phyloP scores from a whole-genome alignment of 2,113 vertebrate species.

The Rana temporaria region DNA sequence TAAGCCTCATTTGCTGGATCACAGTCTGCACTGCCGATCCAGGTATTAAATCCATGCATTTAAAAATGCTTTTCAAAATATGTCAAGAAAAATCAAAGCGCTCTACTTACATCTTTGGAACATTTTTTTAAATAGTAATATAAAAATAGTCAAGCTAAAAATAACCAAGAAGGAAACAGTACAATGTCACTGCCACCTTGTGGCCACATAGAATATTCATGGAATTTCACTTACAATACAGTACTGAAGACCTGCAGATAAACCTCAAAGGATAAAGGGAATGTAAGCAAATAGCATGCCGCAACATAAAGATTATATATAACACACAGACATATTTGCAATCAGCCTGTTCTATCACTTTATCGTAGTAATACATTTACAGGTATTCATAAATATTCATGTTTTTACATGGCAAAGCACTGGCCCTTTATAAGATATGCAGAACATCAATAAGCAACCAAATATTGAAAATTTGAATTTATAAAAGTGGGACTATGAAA shows the following conservation, averaged over 20 bases:
- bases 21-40: no score
- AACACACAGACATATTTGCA: background rate
- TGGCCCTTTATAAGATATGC: no score
- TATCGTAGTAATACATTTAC: no score
- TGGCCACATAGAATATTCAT: background rate
- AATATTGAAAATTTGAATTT: no score
- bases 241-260: background rate
- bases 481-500: no score
- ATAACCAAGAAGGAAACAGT: background rate
- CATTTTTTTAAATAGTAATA: background rate
- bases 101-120: background rate
- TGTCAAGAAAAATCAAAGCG: background rate
- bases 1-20: background rate
- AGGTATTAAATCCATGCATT: background rate
- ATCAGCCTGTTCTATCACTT: no score
- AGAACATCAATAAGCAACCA: no score
- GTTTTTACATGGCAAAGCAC: no score
- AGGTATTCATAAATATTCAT: no score
- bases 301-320: background rate
- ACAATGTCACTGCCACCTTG: conserved; percentile 38
- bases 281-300: background rate
- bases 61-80: background rate
- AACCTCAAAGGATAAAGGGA: background rate
- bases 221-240: no score
- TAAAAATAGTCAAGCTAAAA: background rate